phyloP scores from a whole-genome alignment of 2,888 invertebrate species.

The Mythimna vitellina region DNA sequence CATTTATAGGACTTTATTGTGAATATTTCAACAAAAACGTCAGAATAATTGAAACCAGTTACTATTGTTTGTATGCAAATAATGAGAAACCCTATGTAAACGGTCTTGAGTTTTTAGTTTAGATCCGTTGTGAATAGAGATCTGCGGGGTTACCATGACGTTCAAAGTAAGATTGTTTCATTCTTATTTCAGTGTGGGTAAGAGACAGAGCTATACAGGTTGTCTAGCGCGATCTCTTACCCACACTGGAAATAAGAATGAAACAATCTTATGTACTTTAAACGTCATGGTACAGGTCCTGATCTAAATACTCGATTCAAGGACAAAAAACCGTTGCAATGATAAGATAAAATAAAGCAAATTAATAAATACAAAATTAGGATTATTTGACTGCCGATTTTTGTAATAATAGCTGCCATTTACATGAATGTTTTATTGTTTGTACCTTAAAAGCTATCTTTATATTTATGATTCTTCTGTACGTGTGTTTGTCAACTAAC shows the following conservation, averaged over 20 bases:
- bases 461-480: too few relatives aligned
- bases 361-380: too few relatives aligned
- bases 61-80: neutral
- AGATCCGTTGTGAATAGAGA: neutral
- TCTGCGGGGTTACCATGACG: too few relatives aligned
- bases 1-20: slow-evolving; percentile 1
- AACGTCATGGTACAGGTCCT: too few relatives aligned
- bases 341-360: neutral
- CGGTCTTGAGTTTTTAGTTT: neutral
- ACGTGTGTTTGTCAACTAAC: too few relatives aligned
- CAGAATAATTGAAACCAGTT: slow-evolving; percentile 8
- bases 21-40: slow-evolving; percentile 10
- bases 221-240: too few relatives aligned
- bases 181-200: too few relatives aligned
- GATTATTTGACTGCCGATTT: neutral
- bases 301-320: neutral
- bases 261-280: too few relatives aligned
- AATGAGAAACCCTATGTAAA: neutral
- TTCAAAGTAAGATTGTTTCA: too few relatives aligned
- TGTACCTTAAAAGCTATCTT: neutral
- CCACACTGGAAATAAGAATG: too few relatives aligned
- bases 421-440: neutral
- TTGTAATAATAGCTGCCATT: neutral
- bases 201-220: too few relatives aligned
- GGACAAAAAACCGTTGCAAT: neutral